A percentile compares a stretch with the other conserved stretches of the same genome.
Evolutionary conservation across 1,140 invertebrate species (phyloP).

Genomic region (Zaprionus lachaisei): DNA sequence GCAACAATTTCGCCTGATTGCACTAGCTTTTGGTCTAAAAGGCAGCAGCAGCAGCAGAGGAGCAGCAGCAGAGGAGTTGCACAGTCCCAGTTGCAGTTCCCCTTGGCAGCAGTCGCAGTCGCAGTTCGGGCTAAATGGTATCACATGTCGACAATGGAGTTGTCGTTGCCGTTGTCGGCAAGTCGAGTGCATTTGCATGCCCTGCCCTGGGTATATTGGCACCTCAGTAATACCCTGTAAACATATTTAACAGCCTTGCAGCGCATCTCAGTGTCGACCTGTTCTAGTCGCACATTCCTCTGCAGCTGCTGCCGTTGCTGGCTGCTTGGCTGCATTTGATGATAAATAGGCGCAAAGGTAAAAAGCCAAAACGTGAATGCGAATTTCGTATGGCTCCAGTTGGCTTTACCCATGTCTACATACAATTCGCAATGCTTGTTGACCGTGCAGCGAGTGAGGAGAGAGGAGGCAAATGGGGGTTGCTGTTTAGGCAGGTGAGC

Average conservation of each 20-base stretch:
- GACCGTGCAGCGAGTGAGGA: not conserved
- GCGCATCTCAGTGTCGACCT: constrained; percentile 26
- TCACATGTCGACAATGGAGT: constrained; percentile 73
- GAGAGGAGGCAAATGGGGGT: not conserved
- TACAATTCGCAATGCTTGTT: constrained; percentile 41
- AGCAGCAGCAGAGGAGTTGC: too few relatives aligned
- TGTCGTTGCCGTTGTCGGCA: constrained; percentile 42
- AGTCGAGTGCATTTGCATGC: constrained; percentile 74
- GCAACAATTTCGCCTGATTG: constrained; percentile 80
- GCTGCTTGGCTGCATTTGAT: constrained; percentile 65
- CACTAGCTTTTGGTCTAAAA: constrained; percentile 43
- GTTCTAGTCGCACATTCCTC: not conserved
- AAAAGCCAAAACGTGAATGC: constrained; percentile 81
- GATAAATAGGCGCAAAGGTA: constrained; percentile 82
- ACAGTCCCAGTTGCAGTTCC: constrained; percentile 17
- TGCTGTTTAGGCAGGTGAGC: constrained; percentile 47
- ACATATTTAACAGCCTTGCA: constrained; percentile 1
- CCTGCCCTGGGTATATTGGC: constrained; percentile 1
- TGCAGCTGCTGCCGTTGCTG: constrained; percentile 48
- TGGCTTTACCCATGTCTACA: constrained; percentile 40
- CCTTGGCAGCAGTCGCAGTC: constrained; percentile 27
- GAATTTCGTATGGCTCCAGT: constrained; percentile 67
- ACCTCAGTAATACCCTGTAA: not conserved
- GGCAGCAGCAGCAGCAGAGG: constrained; percentile 3
- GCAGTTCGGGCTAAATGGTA: constrained; percentile 68